phyloP scores from a whole-genome alignment of 2,797 vertebrate genomes.

The Liasis olivaceus region DNA sequence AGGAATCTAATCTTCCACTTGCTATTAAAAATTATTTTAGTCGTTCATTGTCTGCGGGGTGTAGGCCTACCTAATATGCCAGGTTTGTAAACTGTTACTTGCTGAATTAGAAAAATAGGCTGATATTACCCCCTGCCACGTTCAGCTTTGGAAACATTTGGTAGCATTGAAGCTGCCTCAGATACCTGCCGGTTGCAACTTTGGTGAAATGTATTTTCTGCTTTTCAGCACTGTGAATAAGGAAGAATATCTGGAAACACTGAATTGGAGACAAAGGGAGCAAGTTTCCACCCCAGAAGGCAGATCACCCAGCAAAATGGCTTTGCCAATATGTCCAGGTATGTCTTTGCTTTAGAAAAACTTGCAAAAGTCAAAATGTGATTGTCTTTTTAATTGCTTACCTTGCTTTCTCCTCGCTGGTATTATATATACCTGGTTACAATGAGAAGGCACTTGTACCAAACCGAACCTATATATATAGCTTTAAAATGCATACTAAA shows the following conservation, averaged over 20 bases:
- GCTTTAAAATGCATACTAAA: neutral
- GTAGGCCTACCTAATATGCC: too few relatives aligned
- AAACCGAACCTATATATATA: neutral
- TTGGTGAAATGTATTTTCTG: constrained; percentile 33
- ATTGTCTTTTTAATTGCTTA: neutral
- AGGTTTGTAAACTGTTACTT: too few relatives aligned
- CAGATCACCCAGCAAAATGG: constrained; percentile 71
- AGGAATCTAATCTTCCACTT: neutral
- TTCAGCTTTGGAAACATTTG: neutral
- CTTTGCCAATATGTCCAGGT: constrained; percentile 81
- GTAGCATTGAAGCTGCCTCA: neutral
- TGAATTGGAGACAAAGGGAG: constrained; percentile 59
- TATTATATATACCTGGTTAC: neutral
- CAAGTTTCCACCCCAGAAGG: constrained; percentile 71
- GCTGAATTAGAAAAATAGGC: neutral
- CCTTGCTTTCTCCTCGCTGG: neutral
- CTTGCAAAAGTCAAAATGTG: neutral
- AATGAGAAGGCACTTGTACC: neutral
- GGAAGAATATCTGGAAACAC: constrained; percentile 45
- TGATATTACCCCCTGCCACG: neutral
- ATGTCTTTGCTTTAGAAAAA: neutral
- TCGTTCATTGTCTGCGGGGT: neutral
- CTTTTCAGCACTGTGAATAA: constrained; percentile 65
- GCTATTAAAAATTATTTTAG: neutral
- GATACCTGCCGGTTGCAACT: neutral